Conservation (phyloP, 2,888 invertebrate species). For the Drosophila ezoana region DNA sequence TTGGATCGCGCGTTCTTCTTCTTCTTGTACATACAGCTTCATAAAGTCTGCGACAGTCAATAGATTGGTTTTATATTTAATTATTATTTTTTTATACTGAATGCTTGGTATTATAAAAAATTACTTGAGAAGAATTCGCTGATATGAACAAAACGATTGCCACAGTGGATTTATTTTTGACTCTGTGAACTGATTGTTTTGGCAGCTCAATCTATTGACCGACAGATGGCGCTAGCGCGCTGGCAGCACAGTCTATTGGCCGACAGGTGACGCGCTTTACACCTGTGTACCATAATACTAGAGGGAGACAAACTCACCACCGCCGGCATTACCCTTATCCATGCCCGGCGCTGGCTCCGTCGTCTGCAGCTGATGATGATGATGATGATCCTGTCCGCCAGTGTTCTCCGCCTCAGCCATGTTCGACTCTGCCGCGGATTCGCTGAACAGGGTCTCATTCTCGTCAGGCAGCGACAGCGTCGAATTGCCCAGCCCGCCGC, state of each 20-base stretch:
- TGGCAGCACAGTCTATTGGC: conserved; percentile 65
- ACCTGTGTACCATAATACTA: conserved; percentile 84
- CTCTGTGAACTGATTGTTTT: conserved; percentile 18
- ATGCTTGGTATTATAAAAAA: conserved; percentile 9
- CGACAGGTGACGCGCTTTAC: conserved; percentile 72
- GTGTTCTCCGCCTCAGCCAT: conserved; percentile 49
- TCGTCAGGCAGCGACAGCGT: conserved; percentile 92
- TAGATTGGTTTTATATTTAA: conserved; percentile 54
- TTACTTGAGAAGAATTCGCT: conserved; percentile 22
- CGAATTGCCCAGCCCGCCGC: conserved; percentile 89
- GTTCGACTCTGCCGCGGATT: conserved; percentile 70
- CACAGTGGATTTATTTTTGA: conserved; percentile 31
- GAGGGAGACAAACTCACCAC: conserved; percentile 84
- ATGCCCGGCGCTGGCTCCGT: conserved; percentile 61
- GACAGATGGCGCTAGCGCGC: conserved; percentile 45
- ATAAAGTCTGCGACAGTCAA: conserved; percentile 57
- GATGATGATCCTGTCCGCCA: conserved; percentile 47
- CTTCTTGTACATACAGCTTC: conserved; percentile 6
- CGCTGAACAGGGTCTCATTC: conserved; percentile 83
- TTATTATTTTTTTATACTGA: conserved; percentile 10
- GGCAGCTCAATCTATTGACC: conserved; percentile 70
- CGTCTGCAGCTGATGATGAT: conserved; percentile 60
- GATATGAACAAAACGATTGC: conserved; percentile 77
- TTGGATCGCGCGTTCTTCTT: conserved; percentile 29
- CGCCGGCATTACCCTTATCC: conserved; percentile 66